Conservation (phyloP, 2,888 invertebrate genomes). For the Melieria crassipennis region DNA sequence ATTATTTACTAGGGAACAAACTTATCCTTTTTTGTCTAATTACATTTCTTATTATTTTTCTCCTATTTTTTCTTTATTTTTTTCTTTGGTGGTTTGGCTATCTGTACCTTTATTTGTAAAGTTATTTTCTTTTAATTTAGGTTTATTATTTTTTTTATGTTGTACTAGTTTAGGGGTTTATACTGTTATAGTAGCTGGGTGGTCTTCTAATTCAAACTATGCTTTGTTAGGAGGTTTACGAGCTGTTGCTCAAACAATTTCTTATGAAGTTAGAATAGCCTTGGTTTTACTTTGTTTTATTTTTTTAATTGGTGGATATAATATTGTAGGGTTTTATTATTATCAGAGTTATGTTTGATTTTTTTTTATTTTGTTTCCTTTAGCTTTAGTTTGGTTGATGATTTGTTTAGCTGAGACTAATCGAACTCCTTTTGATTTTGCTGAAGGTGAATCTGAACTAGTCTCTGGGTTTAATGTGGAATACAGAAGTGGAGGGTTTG, state of each 20-base stretch:
- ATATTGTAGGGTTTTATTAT: constrained; percentile 67
- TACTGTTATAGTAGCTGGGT: constrained; percentile 73
- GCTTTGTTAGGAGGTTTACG: constrained; percentile 75
- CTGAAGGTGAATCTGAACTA: constrained; percentile 81
- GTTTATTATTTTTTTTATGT: constrained; percentile 74
- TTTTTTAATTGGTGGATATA: constrained; percentile 70
- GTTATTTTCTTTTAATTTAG: constrained; percentile 70
- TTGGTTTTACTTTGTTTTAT: constrained; percentile 73
- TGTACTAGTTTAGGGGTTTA: constrained; percentile 74
- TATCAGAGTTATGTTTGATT: constrained; percentile 70
- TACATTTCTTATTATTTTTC: constrained; percentile 72
- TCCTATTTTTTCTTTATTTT: constrained; percentile 71
- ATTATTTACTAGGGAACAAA: constrained; percentile 75
- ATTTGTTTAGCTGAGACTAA: constrained; percentile 77
- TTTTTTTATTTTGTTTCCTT: constrained; percentile 69
- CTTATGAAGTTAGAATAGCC: constrained; percentile 78
- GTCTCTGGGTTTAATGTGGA: constrained; percentile 84
- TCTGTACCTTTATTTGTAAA: constrained; percentile 70
- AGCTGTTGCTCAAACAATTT: constrained; percentile 78
- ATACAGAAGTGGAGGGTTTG: constrained; percentile 77
- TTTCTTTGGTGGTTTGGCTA: constrained; percentile 71
- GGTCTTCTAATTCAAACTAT: constrained; percentile 79
- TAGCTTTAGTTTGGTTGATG: constrained; percentile 70
- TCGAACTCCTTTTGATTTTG: constrained; percentile 82
- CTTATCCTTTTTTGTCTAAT: constrained; percentile 70